Evolutionary conservation across 2,797 vertebrate species (phyloP), one percentile per base, ranked within the genome.

Genomic region (Artibeus jamaicensis): DNA sequence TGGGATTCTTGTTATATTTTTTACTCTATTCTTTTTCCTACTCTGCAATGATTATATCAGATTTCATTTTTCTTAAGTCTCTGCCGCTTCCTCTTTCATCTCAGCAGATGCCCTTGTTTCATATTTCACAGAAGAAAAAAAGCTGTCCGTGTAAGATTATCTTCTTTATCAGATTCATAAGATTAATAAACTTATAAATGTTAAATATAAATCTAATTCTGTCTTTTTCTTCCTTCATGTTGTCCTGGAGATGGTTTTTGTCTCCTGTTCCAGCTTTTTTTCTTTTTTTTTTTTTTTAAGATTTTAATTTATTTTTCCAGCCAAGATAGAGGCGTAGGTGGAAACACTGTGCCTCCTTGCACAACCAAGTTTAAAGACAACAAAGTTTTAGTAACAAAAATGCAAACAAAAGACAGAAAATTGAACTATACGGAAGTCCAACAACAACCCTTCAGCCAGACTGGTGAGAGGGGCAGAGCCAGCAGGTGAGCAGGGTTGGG

Each of bases 101-200:
- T 95, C 57, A 93, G 70, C 39, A 93, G 46, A 59, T 79, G 39
- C 44, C 9, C 5, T 76, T 85, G 10, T 93, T 95, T 93, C 18
- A 14, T 70, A 8, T 93, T 93, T 93, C 46, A 91, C 26, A 95
- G 55, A 48, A 8, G 5, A 34, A 82, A 83, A 37, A 84, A 84
- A 74, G 16, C n/a, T n/a, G 42, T 29, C n/a, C 1, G 12, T 88
- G 6, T 92, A 37, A 76, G 78, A 62, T 90, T 77, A 37, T 53
- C 50, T 88, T 85, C 9, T 93, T 93, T 53, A 79, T 84, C 57
- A 93, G 65, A 81, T 84, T 67, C 68, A 59, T 81, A 84, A 86
- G 67, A 68, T 37, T 68, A 19, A 77, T 77, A 77, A 77, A 39
- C 14, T 34, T 67, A 22, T 90, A 48, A 79, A 44, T 88, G 46